Evolutionary conservation across 1,140 invertebrate species (phyloP), one percentile per base, ranked within the genome.

Genomic region (Ctenoplectra terminalis): DNA sequence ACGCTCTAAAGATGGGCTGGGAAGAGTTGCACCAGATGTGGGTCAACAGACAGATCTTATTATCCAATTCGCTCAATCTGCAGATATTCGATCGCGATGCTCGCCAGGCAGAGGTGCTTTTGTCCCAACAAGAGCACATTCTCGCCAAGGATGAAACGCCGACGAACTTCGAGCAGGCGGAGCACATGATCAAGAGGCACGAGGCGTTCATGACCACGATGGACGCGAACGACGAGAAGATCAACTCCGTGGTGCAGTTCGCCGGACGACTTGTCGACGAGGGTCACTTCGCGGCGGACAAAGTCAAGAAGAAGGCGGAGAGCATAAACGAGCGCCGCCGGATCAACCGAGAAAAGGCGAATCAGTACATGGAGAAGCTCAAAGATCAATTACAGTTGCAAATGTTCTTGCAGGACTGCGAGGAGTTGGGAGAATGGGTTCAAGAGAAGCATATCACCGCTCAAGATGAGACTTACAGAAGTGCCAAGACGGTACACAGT

Each of bases 171-270:
- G 99, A 99, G 93, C 98, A 99, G 92, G 99, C 99, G 46, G 99
- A 99, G 92, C 99, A 99, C 90, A 95, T 98, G 90, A 97, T 99
- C 87, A 99, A 99, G 93, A 96, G 98, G 29, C 99, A 99, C 94
- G 99, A 99, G 93, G 98, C 99, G 4, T 99, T 99, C 95, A 96
- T 99, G 87, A 99, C 98, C 0, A 99, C 99, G 0, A 99, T 99
- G 98, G 99, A 99, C 94, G 99, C 99, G 7, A 99, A 99, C 94
- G 99, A 99, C 93, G 99, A 99, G 90, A 99, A 99, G 94, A 98
- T 99, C 90, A 99, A 99, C 92, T 97, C 96, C 6, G 97, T 99
- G 23, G 96, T 99, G 3, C 97, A 98, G 90, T 99, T 99, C 92
- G 98, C 98, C 70, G 96, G 97, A 88, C 95, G 98, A 17, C 95